phyloP scores from a whole-genome alignment of 2,113 vertebrate genomes.

The Bambusicola thoracicus region DNA sequence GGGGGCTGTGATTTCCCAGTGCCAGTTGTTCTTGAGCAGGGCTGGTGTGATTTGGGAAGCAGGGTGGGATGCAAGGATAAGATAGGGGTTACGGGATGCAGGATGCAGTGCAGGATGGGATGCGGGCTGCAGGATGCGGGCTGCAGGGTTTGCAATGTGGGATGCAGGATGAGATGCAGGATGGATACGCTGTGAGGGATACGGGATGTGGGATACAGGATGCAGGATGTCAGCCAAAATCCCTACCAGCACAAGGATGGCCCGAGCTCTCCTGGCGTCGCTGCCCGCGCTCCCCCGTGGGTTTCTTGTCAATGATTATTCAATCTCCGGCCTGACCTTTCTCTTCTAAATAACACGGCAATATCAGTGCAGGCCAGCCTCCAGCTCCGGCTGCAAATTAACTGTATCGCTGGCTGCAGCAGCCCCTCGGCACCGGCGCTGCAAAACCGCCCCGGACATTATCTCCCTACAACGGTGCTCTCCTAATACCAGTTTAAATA shows the following conservation, averaged over 20 bases:
- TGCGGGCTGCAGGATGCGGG: too few relatives aligned
- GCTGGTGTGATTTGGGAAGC: too few relatives aligned
- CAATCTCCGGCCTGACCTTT: conserved; percentile 73
- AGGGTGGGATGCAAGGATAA: too few relatives aligned
- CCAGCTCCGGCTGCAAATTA: conserved; percentile 55
- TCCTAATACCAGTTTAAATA: conserved; percentile 86
- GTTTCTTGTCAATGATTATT: conserved; percentile 85
- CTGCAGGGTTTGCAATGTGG: too few relatives aligned
- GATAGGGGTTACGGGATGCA: too few relatives aligned
- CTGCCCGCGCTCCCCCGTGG: conserved; percentile 58
- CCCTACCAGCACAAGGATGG: not conserved
- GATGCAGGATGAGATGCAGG: too few relatives aligned
- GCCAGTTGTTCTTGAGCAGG: not conserved
- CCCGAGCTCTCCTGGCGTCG: not conserved
- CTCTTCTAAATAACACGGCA: conserved; percentile 67
- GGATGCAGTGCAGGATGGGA: too few relatives aligned
- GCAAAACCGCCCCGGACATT: conserved; percentile 62
- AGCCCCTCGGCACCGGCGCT: not conserved
- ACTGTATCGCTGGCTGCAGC: conserved; percentile 52
- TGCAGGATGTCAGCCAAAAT: not conserved
- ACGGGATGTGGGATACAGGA: not conserved
- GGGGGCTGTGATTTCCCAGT: not conserved
- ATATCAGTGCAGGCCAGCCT: conserved; percentile 46
- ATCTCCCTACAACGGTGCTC: conserved; percentile 68
- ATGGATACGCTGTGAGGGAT: too few relatives aligned